Conservation (phyloP, 1,140 invertebrate genomes). For the Palaemon carinicauda region DNA sequence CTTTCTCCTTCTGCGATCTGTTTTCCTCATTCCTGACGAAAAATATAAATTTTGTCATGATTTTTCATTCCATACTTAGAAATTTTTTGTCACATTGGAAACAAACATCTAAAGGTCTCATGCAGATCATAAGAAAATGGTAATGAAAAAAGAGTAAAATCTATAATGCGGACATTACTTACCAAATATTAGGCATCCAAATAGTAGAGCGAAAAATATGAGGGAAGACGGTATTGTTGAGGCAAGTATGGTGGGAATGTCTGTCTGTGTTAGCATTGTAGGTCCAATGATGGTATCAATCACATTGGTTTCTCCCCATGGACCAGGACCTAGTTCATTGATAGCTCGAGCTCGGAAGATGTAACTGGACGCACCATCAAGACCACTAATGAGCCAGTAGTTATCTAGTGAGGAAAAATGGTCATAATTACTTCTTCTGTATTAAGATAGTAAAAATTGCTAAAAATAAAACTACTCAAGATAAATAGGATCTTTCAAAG, state of each 20-base stretch:
- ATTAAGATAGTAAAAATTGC: neutral
- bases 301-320: conserved; percentile 75
- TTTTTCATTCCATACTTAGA: too few relatives aligned
- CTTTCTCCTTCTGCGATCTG: conserved; percentile 34
- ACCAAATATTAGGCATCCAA: conserved; percentile 66
- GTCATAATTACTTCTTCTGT: neutral
- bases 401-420: conserved; percentile 67
- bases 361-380: conserved; percentile 71
- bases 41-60: neutral
- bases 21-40: conserved; percentile 15
- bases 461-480: neutral
- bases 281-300: conserved; percentile 70
- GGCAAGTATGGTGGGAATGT: conserved; percentile 71
- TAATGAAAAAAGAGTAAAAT: conserved; percentile 9
- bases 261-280: conserved; percentile 70
- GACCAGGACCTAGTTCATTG: conserved; percentile 79
- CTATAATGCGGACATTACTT: too few relatives aligned
- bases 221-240: conserved; percentile 64
- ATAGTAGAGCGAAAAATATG: conserved; percentile 48
- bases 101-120: too few relatives aligned
- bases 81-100: too few relatives aligned
- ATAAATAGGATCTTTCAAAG: too few relatives aligned
- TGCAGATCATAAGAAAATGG: too few relatives aligned
- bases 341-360: conserved; percentile 80
- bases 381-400: conserved; percentile 79